These are phyloP conservation scores for Gallinago nigripennis DNA, from an alignment of 2,797 vertebrate genomes.

Conservation along the genomic window DNA sequence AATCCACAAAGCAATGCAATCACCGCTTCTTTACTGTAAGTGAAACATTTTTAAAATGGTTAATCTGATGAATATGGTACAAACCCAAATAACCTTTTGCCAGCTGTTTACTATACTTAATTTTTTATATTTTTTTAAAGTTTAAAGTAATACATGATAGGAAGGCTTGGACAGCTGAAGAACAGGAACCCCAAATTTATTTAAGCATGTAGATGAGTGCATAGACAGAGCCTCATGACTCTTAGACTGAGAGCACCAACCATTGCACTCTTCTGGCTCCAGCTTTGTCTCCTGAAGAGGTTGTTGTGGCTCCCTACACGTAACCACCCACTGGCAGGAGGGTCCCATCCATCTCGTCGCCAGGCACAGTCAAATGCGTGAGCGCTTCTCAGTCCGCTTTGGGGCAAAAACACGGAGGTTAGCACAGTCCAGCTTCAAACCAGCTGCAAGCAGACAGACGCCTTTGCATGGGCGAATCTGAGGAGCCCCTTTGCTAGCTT, in stretches of 20 bases:
- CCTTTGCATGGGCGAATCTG: neutral
- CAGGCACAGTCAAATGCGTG: neutral
- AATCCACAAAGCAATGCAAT: neutral
- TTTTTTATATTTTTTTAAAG: too few relatives aligned
- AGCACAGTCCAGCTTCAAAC: neutral
- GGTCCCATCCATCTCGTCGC: neutral
- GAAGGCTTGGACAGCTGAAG: neutral
- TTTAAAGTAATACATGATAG: neutral
- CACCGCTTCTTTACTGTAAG: neutral
- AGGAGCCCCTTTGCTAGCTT: neutral
- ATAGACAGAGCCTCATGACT: neutral
- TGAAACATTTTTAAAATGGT: neutral
- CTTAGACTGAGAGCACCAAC: neutral
- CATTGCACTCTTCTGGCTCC: neutral
- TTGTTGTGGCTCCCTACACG: fast-evolving
- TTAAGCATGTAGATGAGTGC: neutral
- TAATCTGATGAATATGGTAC: neutral
- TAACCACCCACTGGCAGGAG: neutral
- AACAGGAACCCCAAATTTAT: neutral
- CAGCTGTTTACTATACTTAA: neutral
- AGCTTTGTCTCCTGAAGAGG: neutral
- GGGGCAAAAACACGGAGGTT: neutral
- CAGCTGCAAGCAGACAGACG: neutral
- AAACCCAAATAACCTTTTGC: neutral
- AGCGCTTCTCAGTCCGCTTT: neutral